Percentiles rank a stretch among this genome's conserved stretches.
Conservation (phyloP, 1,140 invertebrate species). For the Dryas iulia region DNA sequence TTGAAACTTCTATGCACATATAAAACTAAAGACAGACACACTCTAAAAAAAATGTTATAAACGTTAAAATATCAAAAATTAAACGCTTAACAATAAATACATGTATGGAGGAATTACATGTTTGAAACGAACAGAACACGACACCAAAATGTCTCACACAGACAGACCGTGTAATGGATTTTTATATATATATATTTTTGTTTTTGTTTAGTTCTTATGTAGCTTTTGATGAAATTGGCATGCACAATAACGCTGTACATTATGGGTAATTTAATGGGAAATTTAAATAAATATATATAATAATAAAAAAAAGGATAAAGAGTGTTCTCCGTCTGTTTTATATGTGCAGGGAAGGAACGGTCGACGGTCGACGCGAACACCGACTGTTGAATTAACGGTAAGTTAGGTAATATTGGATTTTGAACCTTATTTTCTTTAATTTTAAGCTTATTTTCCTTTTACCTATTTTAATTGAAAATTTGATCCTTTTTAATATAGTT, state of each 20-base stretch:
- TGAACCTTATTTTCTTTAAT: not conserved
- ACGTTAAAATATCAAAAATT: constrained; percentile 46
- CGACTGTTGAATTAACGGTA: constrained; percentile 43
- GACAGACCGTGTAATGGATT: constrained; percentile 29
- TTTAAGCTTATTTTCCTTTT: not conserved
- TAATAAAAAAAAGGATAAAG: constrained; percentile 59
- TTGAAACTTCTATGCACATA: constrained; percentile 79
- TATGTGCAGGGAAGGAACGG: constrained; percentile 72
- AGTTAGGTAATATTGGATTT: constrained; percentile 29
- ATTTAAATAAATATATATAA: constrained; percentile 41
- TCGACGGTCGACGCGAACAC: constrained; percentile 38
- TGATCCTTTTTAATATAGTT: not conserved
- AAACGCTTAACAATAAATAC: too few species aligned
- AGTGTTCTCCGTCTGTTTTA: constrained; percentile 75
- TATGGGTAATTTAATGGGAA: constrained; percentile 41
- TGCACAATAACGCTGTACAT: constrained; percentile 66
- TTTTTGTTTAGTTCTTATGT: constrained; percentile 63
- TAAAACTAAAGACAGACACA: constrained; percentile 79
- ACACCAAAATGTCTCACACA: constrained; percentile 51
- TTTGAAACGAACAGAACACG: constrained; percentile 44
- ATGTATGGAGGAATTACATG: too few species aligned
- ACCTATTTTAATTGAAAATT: not conserved
- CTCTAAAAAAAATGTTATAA: constrained; percentile 57
- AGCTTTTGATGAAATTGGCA: constrained; percentile 72
- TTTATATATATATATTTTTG: constrained; percentile 37